Conservation (phyloP, 1,140 invertebrate genomes). For the Drosophila gunungcola region DNA sequence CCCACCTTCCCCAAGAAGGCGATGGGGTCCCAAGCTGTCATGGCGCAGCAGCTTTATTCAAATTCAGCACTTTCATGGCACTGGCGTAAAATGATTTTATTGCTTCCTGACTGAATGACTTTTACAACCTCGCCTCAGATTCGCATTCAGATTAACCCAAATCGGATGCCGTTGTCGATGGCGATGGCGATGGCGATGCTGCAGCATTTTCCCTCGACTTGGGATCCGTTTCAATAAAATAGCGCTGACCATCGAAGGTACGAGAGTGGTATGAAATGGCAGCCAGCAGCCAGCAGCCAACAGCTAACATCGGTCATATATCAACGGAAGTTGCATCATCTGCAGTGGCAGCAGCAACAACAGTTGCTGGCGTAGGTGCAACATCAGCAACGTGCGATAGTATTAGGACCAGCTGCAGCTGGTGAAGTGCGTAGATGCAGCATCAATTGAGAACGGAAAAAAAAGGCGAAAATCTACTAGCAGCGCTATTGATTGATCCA, state of each 20-base stretch:
- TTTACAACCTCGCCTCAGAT: slow-evolving; percentile 75
- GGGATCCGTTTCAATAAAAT: slow-evolving; percentile 53
- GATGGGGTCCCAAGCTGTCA: slow-evolving; percentile 9
- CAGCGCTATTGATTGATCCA: no score
- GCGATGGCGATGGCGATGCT: neutral
- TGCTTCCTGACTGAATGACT: slow-evolving; percentile 82
- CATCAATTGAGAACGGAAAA: neutral
- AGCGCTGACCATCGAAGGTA: slow-evolving; percentile 51
- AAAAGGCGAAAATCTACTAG: no score
- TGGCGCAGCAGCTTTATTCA: slow-evolving; percentile 68
- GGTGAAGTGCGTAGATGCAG: neutral
- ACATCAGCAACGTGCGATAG: neutral
- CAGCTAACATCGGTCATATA: slow-evolving; percentile 15
- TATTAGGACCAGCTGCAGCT: neutral
- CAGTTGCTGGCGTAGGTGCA: neutral
- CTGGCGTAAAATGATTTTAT: slow-evolving; percentile 82
- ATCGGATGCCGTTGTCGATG: slow-evolving; percentile 41
- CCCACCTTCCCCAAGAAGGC: neutral
- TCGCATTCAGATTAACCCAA: slow-evolving; percentile 72
- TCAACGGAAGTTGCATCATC: slow-evolving; percentile 14
- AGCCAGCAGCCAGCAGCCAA: neutral
- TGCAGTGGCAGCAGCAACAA: neutral
- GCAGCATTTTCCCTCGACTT: slow-evolving; percentile 24
- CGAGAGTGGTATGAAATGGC: slow-evolving; percentile 7
- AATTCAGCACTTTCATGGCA: slow-evolving; percentile 82